Evolutionary conservation across 2,113 vertebrate species (phyloP).

Genomic region (Epinephelus fuscoguttatus): DNA sequence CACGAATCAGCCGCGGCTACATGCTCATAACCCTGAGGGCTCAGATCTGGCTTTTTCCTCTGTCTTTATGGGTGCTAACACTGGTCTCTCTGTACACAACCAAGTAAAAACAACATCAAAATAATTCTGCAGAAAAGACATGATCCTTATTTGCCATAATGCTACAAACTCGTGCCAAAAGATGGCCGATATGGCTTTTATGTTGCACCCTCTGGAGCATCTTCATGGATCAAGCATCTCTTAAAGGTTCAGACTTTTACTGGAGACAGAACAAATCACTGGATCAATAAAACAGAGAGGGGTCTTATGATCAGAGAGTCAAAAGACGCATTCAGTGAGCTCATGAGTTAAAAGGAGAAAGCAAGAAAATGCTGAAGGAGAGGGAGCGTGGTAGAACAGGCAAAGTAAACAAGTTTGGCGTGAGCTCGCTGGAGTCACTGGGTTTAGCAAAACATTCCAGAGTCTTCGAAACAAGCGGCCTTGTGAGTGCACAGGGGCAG

Average conservation of each 20-base stretch:
- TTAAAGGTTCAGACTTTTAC: background rate
- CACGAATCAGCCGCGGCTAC: background rate
- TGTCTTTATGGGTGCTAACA: background rate
- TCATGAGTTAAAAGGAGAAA: slow-evolving; percentile 56
- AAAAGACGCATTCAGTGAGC: slow-evolving; percentile 45
- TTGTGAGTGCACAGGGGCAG: slow-evolving; percentile 75
- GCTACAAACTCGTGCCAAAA: background rate
- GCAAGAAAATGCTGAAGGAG: slow-evolving; percentile 65
- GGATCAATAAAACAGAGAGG: slow-evolving; percentile 33
- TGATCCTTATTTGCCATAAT: background rate
- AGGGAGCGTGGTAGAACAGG: slow-evolving; percentile 62
- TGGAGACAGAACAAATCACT: slow-evolving; percentile 12
- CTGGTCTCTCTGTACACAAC: background rate
- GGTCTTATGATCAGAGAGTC: slow-evolving; percentile 16
- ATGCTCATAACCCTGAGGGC: background rate
- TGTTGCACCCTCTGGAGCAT: background rate
- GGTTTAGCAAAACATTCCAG: slow-evolving; percentile 87
- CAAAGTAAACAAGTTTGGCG: slow-evolving; percentile 82
- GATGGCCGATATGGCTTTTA: background rate
- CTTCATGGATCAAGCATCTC: slow-evolving; percentile 2
- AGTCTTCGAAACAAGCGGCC: slow-evolving; percentile 77
- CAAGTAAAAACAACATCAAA: background rate
- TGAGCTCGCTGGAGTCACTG: slow-evolving; percentile 79
- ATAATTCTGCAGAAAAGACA: background rate
- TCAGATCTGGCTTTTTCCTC: background rate